Evolutionary conservation across 2,113 vertebrate genomes (phyloP), one percentile per base, ranked within the genome.

Genomic region (Rallus limicola): DNA sequence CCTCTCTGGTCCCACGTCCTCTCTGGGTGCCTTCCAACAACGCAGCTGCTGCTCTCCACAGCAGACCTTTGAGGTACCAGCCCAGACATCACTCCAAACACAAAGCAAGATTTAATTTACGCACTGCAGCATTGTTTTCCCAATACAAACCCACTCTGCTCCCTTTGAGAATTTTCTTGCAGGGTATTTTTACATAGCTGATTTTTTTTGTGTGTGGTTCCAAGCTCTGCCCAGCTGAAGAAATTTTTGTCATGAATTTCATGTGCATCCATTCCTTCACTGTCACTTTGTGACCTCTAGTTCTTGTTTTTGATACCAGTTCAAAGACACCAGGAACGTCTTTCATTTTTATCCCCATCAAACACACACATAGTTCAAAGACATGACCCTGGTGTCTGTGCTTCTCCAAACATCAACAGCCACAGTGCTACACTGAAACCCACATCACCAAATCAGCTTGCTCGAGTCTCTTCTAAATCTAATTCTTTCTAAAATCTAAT

Each of bases 261-360:
- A 0, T 52, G 44, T 38, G 68, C 88, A 92, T 79, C 86, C 81
- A 82, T 72, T 87, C 81, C 69, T 92, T 94, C 83, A 52, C 88
- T 88, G 65, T 84, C 91, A 82, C 71, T 92, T 63, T 59, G 53
- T 65, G 79, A 92, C 94, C 83, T 88, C 84, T 62, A 86, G 84
- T 56, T 89, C 84, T 92, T 63, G 48, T 9, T 68, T 94, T 70
- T 93, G 76, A 96, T 97, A 82, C 76, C 38, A 13, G 40, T 91
- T 96, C 91, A 94, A 95, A 97, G 71, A 38, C 74, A 91, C 40
- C 13, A 72, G n/a, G 40, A 95, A 95, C 0, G 1, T 62, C 88
- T 97, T 94, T 92, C 81, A 90, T 92, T 95, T 95, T 82, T 68
- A 95, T 91, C 91, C 92, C 79, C 78, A 89, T 81, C 88, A 92